Evolutionary conservation across 1,140 invertebrate genomes (phyloP), one percentile per base, ranked within the genome.

Genomic region (Lasaia peninsularis): DNA sequence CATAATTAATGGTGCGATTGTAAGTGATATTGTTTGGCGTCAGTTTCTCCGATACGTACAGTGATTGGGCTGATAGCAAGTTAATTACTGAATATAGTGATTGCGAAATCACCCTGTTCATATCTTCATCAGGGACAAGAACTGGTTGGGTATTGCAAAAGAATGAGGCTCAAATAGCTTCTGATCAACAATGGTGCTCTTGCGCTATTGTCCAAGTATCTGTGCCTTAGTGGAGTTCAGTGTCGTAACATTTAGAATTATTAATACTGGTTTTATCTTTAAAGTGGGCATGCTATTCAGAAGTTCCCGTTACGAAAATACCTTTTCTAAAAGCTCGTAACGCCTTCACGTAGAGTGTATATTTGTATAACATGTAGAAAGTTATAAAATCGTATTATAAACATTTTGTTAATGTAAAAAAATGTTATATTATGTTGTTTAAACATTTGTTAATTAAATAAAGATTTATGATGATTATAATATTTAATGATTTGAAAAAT

Each of bases 41-140:
- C 56, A 51, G 18, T 58, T 7, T 34, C 60, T 60, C 44, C 54
- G 34, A 58, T 44, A 55, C 56, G 50, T 59, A 44, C 55, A 56
- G 49, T 40, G 56, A 66, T 69, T 56, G 56, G 55, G 52, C 60
- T 21, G 75, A 81, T 78, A 75, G 61, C 59, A 54, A 66, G 65
- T 83, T 83, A 80, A 83, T 86, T 82, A 79, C 65, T 44, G 40
- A 16, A 20, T 44, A 58, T 32, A 37, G 58, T 63, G 51, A 58
- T 82, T 82, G 69, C 75, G 75, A 72, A 80, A 71, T 62, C 58
- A 60, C 63, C 67, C 69, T 73, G 74, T 71, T 71, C 73, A 79
- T 83, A 81, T 80, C 75, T 86, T 81, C 74, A 80, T 80, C 72
- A 58, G 58, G 37, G 44, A 71, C 69, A 78, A 80, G 80, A 82